Conservation (phyloP, 2,888 invertebrate species). For the Drosophila eohydei region DNA sequence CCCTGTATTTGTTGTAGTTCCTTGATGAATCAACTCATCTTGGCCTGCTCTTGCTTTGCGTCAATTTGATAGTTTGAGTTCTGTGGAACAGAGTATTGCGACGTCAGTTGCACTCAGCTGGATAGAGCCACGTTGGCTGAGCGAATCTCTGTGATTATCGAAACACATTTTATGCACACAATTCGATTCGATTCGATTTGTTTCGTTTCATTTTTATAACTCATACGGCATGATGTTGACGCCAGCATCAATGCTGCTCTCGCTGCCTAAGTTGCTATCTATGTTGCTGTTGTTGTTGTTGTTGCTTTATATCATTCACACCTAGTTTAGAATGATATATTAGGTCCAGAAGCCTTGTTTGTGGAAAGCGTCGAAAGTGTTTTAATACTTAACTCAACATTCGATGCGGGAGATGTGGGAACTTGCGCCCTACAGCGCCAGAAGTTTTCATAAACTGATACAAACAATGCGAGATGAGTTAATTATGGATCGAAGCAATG, state of each 20-base stretch:
- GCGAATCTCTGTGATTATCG: conserved; percentile 47
- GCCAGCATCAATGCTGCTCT: conserved; percentile 4
- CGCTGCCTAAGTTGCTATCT: conserved; percentile 2
- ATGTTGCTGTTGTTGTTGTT: conserved; percentile 27
- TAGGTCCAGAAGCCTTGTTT: conserved; percentile 55
- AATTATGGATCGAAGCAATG: conserved; percentile 23
- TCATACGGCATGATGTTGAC: conserved; percentile 24
- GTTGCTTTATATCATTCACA: conserved; percentile 65
- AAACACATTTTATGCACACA: conserved; percentile 51
- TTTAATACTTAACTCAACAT: conserved; percentile 44
- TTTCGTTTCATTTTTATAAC: conserved; percentile 63
- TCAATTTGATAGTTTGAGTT: neutral
- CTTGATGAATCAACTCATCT: neutral
- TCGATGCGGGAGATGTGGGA: conserved; percentile 13
- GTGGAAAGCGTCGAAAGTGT: conserved; percentile 50
- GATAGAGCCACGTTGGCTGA: conserved; percentile 5
- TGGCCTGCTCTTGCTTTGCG: neutral
- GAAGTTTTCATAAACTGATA: conserved; percentile 41
- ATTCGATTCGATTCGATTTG: conserved; percentile 10
- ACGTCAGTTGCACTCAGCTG: conserved; percentile 6
- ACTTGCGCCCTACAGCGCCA: conserved; percentile 10
- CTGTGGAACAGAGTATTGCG: neutral
- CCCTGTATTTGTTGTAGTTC: neutral
- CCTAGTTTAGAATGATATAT: conserved; percentile 69
- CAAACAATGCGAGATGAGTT: conserved; percentile 35